These are phyloP conservation scores for Andricus curvator DNA, from an alignment of 2,888 invertebrate species.

Conservation along the genomic window DNA sequence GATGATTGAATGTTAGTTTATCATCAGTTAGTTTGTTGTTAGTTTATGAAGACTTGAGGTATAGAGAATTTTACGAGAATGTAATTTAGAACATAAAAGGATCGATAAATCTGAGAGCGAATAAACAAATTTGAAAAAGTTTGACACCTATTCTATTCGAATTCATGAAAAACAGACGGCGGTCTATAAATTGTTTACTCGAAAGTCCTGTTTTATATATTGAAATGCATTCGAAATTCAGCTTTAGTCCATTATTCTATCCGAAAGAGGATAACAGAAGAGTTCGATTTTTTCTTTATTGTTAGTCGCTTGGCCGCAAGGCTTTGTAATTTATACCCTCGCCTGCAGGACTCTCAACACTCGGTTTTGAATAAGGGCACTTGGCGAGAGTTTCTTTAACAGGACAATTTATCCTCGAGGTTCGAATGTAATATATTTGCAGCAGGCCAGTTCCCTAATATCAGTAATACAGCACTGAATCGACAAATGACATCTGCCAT, in stretches of 20 bases:
- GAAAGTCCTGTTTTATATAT: constrained; percentile 23
- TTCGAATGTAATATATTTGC: constrained; percentile 29
- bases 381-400: constrained; percentile 55
- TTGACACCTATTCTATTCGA: constrained; percentile 17
- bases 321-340: constrained; percentile 52
- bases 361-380: constrained; percentile 59
- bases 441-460: constrained; percentile 42
- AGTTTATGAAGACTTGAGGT: too few relatives aligned
- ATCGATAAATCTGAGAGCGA: not conserved
- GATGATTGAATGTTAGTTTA: too few relatives aligned
- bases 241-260: constrained; percentile 39
- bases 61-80: too few relatives aligned
- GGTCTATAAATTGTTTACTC: constrained; percentile 20
- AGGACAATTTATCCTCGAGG: constrained; percentile 56
- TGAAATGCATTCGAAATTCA: constrained; percentile 39
- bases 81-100: not conserved
- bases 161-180: constrained; percentile 25
- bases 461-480: constrained; percentile 54
- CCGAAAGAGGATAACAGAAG: constrained; percentile 36
- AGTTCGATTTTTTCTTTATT: constrained; percentile 25
- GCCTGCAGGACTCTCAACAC: constrained; percentile 53
- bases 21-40: too few relatives aligned
- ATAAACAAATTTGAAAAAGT: constrained; percentile 20
- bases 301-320: not conserved
- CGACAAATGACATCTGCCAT: constrained; percentile 60